Evolutionary conservation across 2,797 vertebrate genomes (phyloP).

Genomic region (Anguilla pacifica): DNA sequence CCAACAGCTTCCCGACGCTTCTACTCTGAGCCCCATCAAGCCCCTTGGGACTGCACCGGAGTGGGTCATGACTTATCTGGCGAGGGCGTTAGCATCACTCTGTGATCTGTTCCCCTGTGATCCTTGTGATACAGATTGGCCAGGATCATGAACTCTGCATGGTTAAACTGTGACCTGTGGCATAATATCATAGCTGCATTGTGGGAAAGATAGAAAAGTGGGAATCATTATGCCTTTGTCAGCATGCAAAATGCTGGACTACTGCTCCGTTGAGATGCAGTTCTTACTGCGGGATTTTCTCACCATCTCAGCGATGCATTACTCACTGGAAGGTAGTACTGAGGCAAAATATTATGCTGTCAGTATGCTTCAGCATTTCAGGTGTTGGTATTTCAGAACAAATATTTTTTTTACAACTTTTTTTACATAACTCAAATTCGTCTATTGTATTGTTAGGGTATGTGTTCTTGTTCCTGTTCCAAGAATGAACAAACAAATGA

Average conservation of each 20-base stretch:
- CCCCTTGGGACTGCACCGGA: slow-evolving; percentile 82
- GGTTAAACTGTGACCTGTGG: slow-evolving; percentile 76
- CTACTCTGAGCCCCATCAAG: slow-evolving; percentile 83
- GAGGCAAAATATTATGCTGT: neutral
- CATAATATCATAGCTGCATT: slow-evolving; percentile 48
- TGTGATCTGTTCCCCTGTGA: slow-evolving; percentile 89
- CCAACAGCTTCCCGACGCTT: slow-evolving; percentile 85
- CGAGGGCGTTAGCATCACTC: slow-evolving; percentile 90
- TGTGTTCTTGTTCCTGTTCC: neutral
- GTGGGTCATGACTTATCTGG: slow-evolving; percentile 85
- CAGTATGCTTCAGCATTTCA: neutral
- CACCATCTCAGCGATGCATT: slow-evolving; percentile 24
- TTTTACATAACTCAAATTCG: neutral
- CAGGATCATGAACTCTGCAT: slow-evolving; percentile 69
- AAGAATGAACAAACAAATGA: slow-evolving; percentile 8
- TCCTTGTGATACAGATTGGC: slow-evolving; percentile 89
- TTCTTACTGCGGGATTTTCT: slow-evolving; percentile 56
- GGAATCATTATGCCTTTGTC: slow-evolving; percentile 74
- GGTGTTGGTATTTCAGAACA: neutral
- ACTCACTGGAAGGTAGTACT: neutral
- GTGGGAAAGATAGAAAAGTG: slow-evolving; percentile 53
- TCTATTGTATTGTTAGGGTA: neutral
- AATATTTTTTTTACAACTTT: neutral
- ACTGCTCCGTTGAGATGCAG: slow-evolving; percentile 54
- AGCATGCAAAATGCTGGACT: slow-evolving; percentile 62